Evolutionary conservation across 2,113 vertebrate genomes (phyloP).

Genomic region (Martes martes): DNA sequence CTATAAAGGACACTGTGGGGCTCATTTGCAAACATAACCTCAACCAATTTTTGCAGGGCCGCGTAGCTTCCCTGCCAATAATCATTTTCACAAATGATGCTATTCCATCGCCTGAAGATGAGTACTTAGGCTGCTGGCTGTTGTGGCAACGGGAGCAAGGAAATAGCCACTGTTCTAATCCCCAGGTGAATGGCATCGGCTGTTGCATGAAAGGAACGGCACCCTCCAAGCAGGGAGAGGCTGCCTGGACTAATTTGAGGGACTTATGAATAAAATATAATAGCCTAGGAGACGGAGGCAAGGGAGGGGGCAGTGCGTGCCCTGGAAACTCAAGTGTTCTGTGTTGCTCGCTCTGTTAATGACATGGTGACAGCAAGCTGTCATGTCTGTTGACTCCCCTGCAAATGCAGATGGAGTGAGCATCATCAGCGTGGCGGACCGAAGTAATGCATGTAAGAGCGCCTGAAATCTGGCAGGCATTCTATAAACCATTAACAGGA

Average conservation of each 20-base stretch:
- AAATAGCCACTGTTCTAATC: not conserved
- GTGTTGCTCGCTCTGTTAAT: not conserved
- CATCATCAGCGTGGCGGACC: not conserved
- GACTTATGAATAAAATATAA: not conserved
- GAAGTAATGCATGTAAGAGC: not conserved
- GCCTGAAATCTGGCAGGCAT: not conserved
- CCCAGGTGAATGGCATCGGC: not conserved
- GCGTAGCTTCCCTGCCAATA: not conserved
- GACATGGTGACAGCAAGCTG: not conserved
- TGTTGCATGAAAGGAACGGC: not conserved
- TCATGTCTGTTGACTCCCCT: not conserved
- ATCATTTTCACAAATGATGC: not conserved
- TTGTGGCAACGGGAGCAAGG: too few relatives aligned
- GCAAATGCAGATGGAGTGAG: not conserved
- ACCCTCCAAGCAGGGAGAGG: too few relatives aligned
- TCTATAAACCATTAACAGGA: not conserved
- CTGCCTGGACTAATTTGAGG: not conserved
- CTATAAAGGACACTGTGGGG: not conserved
- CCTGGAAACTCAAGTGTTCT: not conserved
- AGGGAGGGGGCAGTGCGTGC: rapidly evolving
- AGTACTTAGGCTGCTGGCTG: not conserved
- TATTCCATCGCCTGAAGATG: not conserved
- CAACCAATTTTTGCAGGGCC: not conserved
- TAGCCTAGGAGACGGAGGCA: not conserved
- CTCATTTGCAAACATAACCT: not conserved